These are phyloP conservation scores for Villa cingulata DNA, from an alignment of 2,888 invertebrate genomes.

Conservation along the genomic window DNA sequence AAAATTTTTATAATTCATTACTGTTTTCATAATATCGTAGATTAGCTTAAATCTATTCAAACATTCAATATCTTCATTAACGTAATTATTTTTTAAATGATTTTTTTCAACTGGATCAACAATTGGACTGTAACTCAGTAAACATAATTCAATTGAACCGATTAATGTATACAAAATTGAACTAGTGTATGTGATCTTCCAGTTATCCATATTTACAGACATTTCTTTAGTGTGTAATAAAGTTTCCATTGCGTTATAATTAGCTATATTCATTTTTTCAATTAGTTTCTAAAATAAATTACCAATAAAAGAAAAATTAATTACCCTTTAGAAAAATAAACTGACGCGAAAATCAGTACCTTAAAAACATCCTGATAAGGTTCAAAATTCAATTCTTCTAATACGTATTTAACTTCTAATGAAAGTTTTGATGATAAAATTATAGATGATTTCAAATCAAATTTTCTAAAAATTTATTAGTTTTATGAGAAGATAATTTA, in stretches of 20 bases:
- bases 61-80: constrained; percentile 51
- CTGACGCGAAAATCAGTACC: too few species aligned
- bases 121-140: constrained; percentile 49
- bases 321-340: too few species aligned
- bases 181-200: constrained; percentile 13
- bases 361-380: constrained; percentile 20
- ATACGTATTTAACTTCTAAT: constrained; percentile 24
- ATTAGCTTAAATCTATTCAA: constrained; percentile 42
- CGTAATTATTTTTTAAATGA: constrained; percentile 54
- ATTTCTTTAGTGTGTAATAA: constrained; percentile 12
- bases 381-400: constrained; percentile 16
- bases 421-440: constrained; percentile 21
- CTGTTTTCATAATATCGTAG: constrained; percentile 38
- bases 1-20: constrained; percentile 30
- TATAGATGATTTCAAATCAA: constrained; percentile 12
- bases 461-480: constrained; percentile 5
- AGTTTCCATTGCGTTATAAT: background rate
- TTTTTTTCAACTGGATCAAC: constrained; percentile 78
- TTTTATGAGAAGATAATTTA: background rate
- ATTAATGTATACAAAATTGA: constrained; percentile 23
- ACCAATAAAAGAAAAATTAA: background rate
- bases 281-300: constrained; percentile 17
- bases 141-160: constrained; percentile 42
- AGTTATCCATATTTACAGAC: background rate
- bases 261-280: constrained; percentile 7